Evolutionary conservation across 2,797 vertebrate species (phyloP).

Genomic region (Syndactyla subalaris): DNA sequence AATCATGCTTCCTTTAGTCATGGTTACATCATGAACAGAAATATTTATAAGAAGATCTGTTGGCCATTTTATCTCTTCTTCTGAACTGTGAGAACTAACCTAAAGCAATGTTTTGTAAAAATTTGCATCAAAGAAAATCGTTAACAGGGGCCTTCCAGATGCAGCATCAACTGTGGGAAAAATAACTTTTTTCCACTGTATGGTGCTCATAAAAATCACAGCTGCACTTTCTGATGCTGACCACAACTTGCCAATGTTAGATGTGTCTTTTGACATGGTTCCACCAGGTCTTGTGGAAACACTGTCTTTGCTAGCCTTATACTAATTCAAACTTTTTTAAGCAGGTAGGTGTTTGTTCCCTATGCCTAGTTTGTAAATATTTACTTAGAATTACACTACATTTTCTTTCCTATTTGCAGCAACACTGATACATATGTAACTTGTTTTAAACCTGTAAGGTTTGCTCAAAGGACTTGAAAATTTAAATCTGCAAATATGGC

Average conservation of each 20-base stretch:
- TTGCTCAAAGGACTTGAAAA: background rate
- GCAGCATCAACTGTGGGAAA: background rate
- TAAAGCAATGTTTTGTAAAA: background rate
- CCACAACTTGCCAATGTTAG: background rate
- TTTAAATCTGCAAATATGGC: background rate
- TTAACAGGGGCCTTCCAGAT: background rate
- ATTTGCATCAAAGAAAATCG: background rate
- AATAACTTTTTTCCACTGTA: background rate
- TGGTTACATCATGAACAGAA: background rate
- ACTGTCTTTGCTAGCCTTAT: background rate
- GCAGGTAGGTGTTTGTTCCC: background rate
- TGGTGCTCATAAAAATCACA: background rate
- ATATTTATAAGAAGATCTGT: background rate
- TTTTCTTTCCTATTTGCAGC: background rate
- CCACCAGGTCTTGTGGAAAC: background rate
- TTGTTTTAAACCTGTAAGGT: background rate
- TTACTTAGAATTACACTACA: background rate
- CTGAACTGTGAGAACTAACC: background rate
- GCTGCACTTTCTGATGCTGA: background rate
- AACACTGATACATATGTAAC: background rate
- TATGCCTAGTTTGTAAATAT: background rate
- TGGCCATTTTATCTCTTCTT: background rate
- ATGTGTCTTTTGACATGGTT: fast-evolving
- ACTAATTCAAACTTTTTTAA: background rate
- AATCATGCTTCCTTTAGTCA: background rate